A percentile compares a stretch with the other conserved stretches of the same genome.
Evolutionary conservation across 2,888 invertebrate species (phyloP).

Genomic region (Omphaloscelis lunosa): DNA sequence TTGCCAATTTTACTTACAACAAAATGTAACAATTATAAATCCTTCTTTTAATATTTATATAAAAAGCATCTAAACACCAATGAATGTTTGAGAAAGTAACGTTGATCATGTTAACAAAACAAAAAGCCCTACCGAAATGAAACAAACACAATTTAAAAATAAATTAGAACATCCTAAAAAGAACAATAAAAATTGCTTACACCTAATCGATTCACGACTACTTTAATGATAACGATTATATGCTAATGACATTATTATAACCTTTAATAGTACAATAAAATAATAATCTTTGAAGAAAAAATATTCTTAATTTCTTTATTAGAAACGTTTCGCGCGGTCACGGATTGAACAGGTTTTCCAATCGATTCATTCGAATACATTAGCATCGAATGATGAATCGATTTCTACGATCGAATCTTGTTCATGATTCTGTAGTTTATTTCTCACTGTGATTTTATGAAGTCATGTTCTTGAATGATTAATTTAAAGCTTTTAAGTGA

Average conservation of each 20-base stretch:
- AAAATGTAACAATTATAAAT: not conserved
- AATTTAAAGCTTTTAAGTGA: constrained; percentile 63
- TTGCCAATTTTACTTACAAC: not conserved
- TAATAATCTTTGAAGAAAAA: constrained; percentile 63
- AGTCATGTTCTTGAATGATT: constrained; percentile 59
- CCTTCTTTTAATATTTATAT: not conserved
- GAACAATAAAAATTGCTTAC: constrained; percentile 45
- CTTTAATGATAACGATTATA: constrained; percentile 60
- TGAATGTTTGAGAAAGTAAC: not conserved
- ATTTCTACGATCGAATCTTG: constrained; percentile 68
- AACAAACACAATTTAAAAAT: constrained; percentile 27
- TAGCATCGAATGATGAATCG: constrained; percentile 82
- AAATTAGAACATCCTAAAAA: constrained; percentile 26
- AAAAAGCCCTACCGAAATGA: not conserved
- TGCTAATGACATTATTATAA: constrained; percentile 77
- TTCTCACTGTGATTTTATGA: constrained; percentile 55
- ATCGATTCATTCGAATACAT: constrained; percentile 75
- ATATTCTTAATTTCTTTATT: constrained; percentile 73
- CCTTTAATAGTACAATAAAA: constrained; percentile 74
- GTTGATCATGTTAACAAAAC: not conserved
- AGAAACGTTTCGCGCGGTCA: constrained; percentile 69
- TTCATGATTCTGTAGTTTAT: constrained; percentile 68
- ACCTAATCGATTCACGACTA: constrained; percentile 47
- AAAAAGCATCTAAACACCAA: not conserved
- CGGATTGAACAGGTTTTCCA: constrained; percentile 75